Percentiles rank a stretch among this genome's conserved stretches.
Conservation (phyloP, 2,113 vertebrate species). For the Sprattus sprattus region DNA sequence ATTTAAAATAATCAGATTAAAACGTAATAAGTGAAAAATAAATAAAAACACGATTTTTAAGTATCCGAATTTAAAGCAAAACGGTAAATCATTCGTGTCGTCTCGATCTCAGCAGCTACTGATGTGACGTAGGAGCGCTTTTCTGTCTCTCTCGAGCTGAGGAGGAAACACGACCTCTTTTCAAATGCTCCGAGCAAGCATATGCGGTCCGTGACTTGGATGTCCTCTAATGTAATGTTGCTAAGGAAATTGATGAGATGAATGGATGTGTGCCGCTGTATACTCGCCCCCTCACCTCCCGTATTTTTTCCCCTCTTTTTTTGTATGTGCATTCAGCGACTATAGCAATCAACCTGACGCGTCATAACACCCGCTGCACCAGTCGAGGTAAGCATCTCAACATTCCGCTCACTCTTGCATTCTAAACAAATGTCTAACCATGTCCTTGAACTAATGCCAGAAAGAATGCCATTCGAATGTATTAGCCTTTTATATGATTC, state of each 20-base stretch:
- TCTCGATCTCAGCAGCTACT: slow-evolving; percentile 14
- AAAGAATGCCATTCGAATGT: not conserved
- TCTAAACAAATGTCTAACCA: slow-evolving; percentile 34
- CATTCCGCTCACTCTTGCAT: slow-evolving; percentile 36
- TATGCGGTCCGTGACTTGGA: slow-evolving; percentile 55
- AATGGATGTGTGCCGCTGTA: slow-evolving; percentile 54
- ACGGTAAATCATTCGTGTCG: slow-evolving; percentile 7
- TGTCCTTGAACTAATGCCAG: not conserved
- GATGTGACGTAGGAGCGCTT: slow-evolving; percentile 28
- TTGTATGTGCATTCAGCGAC: slow-evolving; percentile 58
- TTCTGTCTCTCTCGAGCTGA: slow-evolving; percentile 21
- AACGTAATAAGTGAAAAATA: not conserved
- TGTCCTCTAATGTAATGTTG: slow-evolving; percentile 53
- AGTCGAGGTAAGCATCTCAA: slow-evolving; percentile 70
- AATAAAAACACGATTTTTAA: not conserved
- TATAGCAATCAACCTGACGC: slow-evolving; percentile 66
- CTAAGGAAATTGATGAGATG: slow-evolving; percentile 61
- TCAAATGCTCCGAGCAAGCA: slow-evolving; percentile 48
- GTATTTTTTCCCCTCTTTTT: slow-evolving; percentile 17
- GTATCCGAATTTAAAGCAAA: not conserved
- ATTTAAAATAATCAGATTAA: not conserved
- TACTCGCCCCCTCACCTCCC: slow-evolving; percentile 48
- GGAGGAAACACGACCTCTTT: slow-evolving; percentile 41
- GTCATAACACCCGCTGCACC: slow-evolving; percentile 68
- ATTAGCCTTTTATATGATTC: not conserved